Base-by-base conservation (phyloP, 2,113 vertebrate species). In the Lanius ludovicianus region DNA sequence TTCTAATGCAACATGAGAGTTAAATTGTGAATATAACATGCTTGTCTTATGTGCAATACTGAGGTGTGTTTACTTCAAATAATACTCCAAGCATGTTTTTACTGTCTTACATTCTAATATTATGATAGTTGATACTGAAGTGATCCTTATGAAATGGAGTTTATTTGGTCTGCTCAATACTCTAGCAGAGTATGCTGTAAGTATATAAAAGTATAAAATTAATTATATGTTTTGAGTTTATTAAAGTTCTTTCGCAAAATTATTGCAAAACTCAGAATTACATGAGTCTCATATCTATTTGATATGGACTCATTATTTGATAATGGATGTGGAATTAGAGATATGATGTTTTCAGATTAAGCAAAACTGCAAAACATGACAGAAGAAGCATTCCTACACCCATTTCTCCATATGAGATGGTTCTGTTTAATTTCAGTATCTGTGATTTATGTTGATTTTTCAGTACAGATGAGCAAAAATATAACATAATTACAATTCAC, bases 1-100 rank as follows among this genome's bases (percentile, higher is more conserved):
- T 92, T 96, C 85, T 94, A 87, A 89, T 89, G 94, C 79, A 97
- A 84, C 82, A 75, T 78, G 57, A 95, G 59, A 95, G 57, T 95
- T 97, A 96, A 94, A 95, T 75, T 9, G 1, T 75, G 80, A 93
- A 47, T 93, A 73, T 75, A 97, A 92, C 68, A 95, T 83, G 67
- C n/a, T 77, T 33, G 19, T 87, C 68, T 95, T 96, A 18, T 52
- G 75, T 50, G 71, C 41, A 69, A 23, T 78, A 87, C 33, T 35
- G 76, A 83, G 55, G 41, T 44, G 80, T 76, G n/a, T 74, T 92
- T 84, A 37, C n/a, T 97, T 96, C 89, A 89, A 94, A 65, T 56
- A 83, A 93, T 91, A 85, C 47, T 89, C 75, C 75, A 95, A 73
- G 42, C 5, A 11, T 17, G 18, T 33, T 80, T 78, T 75, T 60